A percentile compares a stretch with the other conserved stretches of the same genome.
Evolutionary conservation across 2,797 vertebrate genomes (phyloP).

Genomic region (Astyanax mexicanus): DNA sequence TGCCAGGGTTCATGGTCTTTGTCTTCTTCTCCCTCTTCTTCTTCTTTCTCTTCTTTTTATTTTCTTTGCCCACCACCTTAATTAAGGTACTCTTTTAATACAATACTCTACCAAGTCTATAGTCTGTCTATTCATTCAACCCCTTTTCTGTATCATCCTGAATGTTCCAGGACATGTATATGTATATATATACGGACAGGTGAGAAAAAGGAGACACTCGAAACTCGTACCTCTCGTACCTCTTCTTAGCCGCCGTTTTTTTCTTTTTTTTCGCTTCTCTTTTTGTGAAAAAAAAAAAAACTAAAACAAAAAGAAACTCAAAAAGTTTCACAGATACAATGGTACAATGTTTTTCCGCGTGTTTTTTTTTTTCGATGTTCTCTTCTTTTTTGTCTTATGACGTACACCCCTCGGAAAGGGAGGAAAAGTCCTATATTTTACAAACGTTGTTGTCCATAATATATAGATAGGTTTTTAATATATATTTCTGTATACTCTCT

Average conservation of each 20-base stretch:
- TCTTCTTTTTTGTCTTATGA: constrained; percentile 71
- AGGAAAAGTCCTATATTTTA: constrained; percentile 85
- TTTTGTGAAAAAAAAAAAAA: too few species aligned
- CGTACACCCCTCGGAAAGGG: constrained; percentile 75
- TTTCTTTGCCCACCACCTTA: too few species aligned
- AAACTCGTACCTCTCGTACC: constrained; percentile 66
- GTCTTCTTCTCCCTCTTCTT: constrained; percentile 37
- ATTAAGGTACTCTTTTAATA: too few species aligned
- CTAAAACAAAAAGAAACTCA: too few species aligned
- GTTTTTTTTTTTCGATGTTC: constrained; percentile 71
- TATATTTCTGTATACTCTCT: constrained; percentile 76
- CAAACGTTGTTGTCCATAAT: constrained; percentile 86
- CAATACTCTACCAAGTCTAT: constrained; percentile 37
- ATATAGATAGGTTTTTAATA: constrained; percentile 85
- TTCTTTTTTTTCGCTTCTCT: constrained; percentile 37
- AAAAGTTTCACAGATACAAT: constrained; percentile 75
- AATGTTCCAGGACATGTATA: too few species aligned
- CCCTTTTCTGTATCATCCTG: too few species aligned
- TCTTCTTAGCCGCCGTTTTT: constrained; percentile 61
- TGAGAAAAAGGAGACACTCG: too few species aligned
- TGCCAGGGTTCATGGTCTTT: background rate
- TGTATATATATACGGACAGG: too few species aligned
- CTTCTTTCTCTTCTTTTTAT: too few species aligned
- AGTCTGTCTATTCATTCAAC: too few species aligned
- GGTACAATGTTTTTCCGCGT: constrained; percentile 57